Evolutionary conservation across 2,888 invertebrate species (phyloP).

Genomic region (Hirtodrosophila confusa): DNA sequence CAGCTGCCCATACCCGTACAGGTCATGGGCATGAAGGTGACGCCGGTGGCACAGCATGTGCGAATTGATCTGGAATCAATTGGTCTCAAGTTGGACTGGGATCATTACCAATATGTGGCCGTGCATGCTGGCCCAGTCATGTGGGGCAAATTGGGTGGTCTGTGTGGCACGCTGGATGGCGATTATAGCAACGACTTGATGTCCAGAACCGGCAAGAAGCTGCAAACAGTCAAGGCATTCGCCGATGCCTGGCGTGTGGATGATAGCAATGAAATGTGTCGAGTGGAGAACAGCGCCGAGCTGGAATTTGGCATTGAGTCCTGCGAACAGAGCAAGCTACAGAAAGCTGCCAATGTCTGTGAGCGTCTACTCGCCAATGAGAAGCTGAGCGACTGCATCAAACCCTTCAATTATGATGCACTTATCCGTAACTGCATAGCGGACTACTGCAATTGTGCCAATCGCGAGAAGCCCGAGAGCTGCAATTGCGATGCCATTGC

Average conservation of each 20-base stretch:
- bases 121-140: slow-evolving; percentile 88
- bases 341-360: slow-evolving; percentile 87
- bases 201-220: slow-evolving; percentile 86
- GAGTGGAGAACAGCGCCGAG: slow-evolving; percentile 79
- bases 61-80: slow-evolving; percentile 88
- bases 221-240: slow-evolving; percentile 83
- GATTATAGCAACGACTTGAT: slow-evolving; percentile 88
- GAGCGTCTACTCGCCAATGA: slow-evolving; percentile 87
- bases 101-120: slow-evolving; percentile 88
- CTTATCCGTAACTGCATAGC: slow-evolving; percentile 90
- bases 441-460: slow-evolving; percentile 91
- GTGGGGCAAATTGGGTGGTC: slow-evolving; percentile 92
- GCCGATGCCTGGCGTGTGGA: slow-evolving; percentile 83
- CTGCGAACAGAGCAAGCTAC: slow-evolving; percentile 73
- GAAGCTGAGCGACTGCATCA: slow-evolving; percentile 88
- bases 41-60: slow-evolving; percentile 89
- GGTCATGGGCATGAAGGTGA: slow-evolving; percentile 89
- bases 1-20: slow-evolving; percentile 89
- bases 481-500: slow-evolving; percentile 92
- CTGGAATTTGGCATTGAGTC: slow-evolving; percentile 74
- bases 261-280: slow-evolving; percentile 77
- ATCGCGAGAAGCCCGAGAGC: slow-evolving; percentile 85
- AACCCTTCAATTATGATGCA: slow-evolving; percentile 88
- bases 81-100: slow-evolving; percentile 91
- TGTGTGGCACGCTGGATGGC: slow-evolving; percentile 92